Evolutionary conservation across 2,113 vertebrate species (phyloP).

Genomic region (Paramisgurnus dabryanus): DNA sequence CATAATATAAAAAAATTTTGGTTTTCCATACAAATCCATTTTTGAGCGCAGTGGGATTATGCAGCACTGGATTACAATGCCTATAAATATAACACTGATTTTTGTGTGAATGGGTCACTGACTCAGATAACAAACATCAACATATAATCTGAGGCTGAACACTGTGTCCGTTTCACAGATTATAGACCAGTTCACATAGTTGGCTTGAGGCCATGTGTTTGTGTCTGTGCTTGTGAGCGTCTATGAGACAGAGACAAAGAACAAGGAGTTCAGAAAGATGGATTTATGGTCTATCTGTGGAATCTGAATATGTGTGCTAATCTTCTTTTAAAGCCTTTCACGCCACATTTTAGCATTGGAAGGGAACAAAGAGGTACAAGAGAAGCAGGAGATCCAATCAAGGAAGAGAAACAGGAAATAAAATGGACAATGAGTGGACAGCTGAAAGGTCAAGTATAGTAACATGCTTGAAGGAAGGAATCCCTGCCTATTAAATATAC

Average conservation of each 20-base stretch:
- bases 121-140: slow-evolving; percentile 42
- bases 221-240: not conserved
- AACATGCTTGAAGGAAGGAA: slow-evolving; percentile 68
- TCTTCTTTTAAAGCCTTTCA: slow-evolving; percentile 2
- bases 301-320: slow-evolving; percentile 17
- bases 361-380: slow-evolving; percentile 14
- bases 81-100: slow-evolving; percentile 30
- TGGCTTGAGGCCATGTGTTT: not conserved
- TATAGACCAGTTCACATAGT: not conserved
- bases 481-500: slow-evolving; percentile 76
- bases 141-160: slow-evolving; percentile 35
- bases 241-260: slow-evolving; percentile 5
- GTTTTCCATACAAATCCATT: slow-evolving; percentile 15
- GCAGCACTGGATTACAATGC: slow-evolving; percentile 1
- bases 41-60: slow-evolving; percentile 1
- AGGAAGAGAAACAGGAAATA: slow-evolving; percentile 19
- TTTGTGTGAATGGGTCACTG: slow-evolving; percentile 27
- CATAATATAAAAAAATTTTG: slow-evolving; percentile 6
- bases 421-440: slow-evolving; percentile 55
- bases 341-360: not conserved
- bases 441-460: slow-evolving; percentile 73
- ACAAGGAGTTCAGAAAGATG: not conserved
- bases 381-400: slow-evolving; percentile 42
- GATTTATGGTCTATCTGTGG: slow-evolving; percentile 7
- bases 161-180: slow-evolving; percentile 21